These are phyloP conservation scores for Serilophus lunatus DNA, from an alignment of 2,113 vertebrate species.

Conservation along the genomic window DNA sequence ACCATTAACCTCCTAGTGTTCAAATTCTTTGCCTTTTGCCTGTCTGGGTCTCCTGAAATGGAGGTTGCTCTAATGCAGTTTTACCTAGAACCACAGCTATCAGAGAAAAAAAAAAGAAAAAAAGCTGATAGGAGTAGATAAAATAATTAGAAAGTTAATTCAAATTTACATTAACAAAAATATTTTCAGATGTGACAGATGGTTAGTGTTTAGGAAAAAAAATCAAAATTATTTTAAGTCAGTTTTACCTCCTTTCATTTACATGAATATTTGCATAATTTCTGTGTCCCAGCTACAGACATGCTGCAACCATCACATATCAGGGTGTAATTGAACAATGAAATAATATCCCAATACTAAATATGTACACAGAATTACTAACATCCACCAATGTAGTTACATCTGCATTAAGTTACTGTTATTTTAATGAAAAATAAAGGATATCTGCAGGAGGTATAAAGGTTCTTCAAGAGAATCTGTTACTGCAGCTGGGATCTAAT, in stretches of 20 bases:
- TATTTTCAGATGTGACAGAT: background rate
- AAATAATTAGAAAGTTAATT: background rate
- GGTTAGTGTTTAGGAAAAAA: background rate
- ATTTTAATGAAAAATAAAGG: background rate
- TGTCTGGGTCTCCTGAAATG: background rate
- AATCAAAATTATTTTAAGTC: background rate
- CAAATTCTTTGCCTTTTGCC: background rate
- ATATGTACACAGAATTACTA: background rate
- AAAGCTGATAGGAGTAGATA: background rate
- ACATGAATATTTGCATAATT: background rate
- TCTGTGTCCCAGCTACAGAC: background rate
- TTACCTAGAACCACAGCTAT: background rate
- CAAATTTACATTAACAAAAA: background rate
- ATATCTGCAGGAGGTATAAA: background rate
- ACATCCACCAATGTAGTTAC: background rate
- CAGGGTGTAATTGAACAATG: background rate
- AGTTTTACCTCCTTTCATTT: background rate
- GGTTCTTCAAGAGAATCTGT: background rate
- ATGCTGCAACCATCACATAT: background rate
- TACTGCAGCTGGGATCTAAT: background rate
- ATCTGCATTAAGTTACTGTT: background rate
- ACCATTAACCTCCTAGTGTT: background rate
- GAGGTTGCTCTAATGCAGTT: background rate
- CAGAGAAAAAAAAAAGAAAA: background rate
- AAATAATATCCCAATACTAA: background rate